Evolutionary conservation across 1,140 invertebrate genomes (phyloP), one percentile per base, ranked within the genome.

Genomic region (Atta cephalotes): DNA sequence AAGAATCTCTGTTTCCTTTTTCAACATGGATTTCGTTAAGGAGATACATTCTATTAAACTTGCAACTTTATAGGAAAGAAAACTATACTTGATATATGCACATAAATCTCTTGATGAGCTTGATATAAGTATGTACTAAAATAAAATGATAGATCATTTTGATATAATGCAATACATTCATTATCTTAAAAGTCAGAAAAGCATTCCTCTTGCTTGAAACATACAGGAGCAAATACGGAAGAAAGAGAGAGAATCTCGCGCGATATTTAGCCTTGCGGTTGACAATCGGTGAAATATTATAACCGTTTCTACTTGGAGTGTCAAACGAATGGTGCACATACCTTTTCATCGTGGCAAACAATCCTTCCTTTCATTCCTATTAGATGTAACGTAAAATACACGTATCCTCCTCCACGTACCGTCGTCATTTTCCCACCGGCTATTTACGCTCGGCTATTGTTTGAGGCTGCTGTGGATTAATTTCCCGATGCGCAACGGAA

Each of bases 391-490:
- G 28, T 82, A 63, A 84, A 84, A 84, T 49, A 82, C 72, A 14
- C 63, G 28, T 21, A 51, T 25, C 66, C 39, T 25, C 66, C 39
- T 31, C 21, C 39, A 7, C 70, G 56, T 62, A 39, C 35, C 66
- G 18, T 70, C 79, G 79, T 84, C 58, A 84, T 76, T 76, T 84
- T 62, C 39, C 70, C 56, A 28, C 80, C 25, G 56, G 80, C 56
- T 84, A 84, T 84, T 84, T 84, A 84, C 80, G 68, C 70, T 12
- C 39, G 68, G 68, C 39, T 58, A 74, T 84, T 84, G 80, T 84
- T 84, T 84, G 70, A 84, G 39, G 4, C 53, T 49, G 35, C 25
- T 16, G 53, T 28, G 70, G 70, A 74, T 84, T 84, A 84, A 84
- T 84, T 56, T 76, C 25, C 56, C 56, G 58, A 18, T 25, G 53